These are phyloP conservation scores for Cryptus armator DNA, from an alignment of 2,888 invertebrate species.

Conservation along the genomic window DNA sequence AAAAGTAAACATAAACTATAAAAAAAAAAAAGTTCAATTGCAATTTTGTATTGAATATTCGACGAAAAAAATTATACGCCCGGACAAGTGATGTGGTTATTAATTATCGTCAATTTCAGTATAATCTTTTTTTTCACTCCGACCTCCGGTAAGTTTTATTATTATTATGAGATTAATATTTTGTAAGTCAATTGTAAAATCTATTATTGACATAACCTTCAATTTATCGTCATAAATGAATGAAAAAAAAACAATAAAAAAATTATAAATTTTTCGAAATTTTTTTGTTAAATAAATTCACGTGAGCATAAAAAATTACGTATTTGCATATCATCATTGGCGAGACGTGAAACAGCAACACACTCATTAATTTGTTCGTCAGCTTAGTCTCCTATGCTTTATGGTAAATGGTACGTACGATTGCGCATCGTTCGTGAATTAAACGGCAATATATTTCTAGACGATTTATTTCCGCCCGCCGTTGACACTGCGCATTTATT, in stretches of 20 bases:
- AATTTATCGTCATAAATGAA: neutral
- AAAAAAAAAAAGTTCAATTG: conserved; percentile 1
- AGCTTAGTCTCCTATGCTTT: conserved; percentile 51
- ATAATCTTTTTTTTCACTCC: conserved; percentile 26
- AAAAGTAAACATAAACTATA: conserved; percentile 9
- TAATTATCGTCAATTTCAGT: conserved; percentile 22
- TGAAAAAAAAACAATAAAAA: neutral
- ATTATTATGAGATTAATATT: neutral
- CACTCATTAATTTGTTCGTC: conserved; percentile 24
- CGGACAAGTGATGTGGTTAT: conserved; percentile 25
- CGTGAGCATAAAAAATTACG: neutral
- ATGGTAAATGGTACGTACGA: conserved; percentile 47
- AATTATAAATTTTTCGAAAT: no score
- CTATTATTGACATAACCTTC: neutral
- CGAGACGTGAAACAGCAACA: neutral
- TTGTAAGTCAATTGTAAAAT: neutral
- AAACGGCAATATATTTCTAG: conserved; percentile 65
- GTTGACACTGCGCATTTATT: neutral
- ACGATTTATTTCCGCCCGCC: conserved; percentile 67
- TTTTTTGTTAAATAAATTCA: neutral
- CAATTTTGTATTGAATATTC: neutral
- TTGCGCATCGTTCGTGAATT: conserved; percentile 25
- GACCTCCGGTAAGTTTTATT: conserved; percentile 26
- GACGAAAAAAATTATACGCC: neutral
- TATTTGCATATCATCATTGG: conserved; percentile 23